Evolutionary conservation across 2,797 vertebrate species (phyloP).

Genomic region (Synaphobranchus kaupii): DNA sequence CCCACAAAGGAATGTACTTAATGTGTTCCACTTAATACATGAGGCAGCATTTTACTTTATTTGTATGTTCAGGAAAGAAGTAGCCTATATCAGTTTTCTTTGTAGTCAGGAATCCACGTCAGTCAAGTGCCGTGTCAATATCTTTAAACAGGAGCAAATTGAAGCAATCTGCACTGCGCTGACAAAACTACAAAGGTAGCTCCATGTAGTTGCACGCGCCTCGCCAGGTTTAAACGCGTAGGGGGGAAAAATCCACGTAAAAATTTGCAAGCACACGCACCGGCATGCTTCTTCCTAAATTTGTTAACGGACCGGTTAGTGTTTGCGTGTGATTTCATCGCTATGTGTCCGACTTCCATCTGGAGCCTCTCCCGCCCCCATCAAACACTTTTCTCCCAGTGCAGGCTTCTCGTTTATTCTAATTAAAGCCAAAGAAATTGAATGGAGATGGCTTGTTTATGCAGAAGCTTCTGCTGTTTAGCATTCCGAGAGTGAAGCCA

Average conservation of each 20-base stretch:
- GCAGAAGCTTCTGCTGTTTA: constrained; percentile 63
- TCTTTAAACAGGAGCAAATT: constrained; percentile 18
- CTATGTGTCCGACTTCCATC: constrained; percentile 66
- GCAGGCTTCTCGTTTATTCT: constrained; percentile 74
- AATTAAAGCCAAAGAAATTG: constrained; percentile 79
- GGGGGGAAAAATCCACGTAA: constrained; percentile 54
- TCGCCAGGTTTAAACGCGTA: constrained; percentile 47
- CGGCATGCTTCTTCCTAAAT: constrained; percentile 60
- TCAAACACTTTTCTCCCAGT: constrained; percentile 56
- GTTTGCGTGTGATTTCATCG: constrained; percentile 70
- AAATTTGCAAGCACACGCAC: constrained; percentile 63
- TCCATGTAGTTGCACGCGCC: background rate
- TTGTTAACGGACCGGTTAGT: constrained; percentile 65
- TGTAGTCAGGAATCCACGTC: background rate
- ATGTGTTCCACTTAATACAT: background rate
- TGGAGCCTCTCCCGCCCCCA: constrained; percentile 57
- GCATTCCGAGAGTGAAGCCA: constrained; percentile 69
- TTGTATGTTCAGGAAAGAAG: background rate
- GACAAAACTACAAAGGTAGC: constrained; percentile 10
- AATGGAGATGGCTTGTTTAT: constrained; percentile 77
- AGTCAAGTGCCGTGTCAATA: background rate
- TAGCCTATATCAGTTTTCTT: background rate
- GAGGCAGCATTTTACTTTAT: background rate
- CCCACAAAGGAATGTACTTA: background rate
- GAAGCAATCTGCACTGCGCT: background rate